A percentile compares a stretch with the other conserved stretches of the same genome.
Evolutionary conservation across 2,113 vertebrate genomes (phyloP).

Genomic region (Procavia capensis): DNA sequence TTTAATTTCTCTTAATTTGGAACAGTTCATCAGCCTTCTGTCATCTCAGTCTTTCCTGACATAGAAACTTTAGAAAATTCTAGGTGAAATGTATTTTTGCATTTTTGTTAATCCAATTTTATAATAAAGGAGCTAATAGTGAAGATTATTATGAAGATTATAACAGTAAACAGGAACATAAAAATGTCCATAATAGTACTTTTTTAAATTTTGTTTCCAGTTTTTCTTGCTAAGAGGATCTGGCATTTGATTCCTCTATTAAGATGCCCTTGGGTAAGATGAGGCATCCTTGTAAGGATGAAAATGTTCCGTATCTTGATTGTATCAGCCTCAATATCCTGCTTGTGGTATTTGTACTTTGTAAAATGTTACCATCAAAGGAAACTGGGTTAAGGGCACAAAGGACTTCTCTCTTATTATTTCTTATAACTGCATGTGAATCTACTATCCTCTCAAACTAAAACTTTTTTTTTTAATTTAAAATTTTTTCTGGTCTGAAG

Average conservation of each 20-base stretch:
- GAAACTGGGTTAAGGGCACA: neutral
- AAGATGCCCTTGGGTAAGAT: neutral
- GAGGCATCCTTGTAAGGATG: neutral
- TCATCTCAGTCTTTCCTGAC: neutral
- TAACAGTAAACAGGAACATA: neutral
- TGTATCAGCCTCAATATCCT: neutral
- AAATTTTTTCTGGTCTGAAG: neutral
- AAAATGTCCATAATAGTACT: neutral
- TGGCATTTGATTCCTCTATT: neutral
- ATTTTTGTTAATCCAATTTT: slow-evolving; percentile 2
- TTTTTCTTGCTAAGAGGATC: neutral
- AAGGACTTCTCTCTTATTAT: neutral
- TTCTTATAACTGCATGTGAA: neutral
- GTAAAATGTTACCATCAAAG: neutral
- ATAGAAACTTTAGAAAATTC: neutral
- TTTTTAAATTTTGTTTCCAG: neutral
- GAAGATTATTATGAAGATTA: neutral
- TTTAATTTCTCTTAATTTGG: neutral
- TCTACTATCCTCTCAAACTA: slow-evolving; percentile 9
- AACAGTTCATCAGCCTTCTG: neutral
- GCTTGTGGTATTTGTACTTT: neutral
- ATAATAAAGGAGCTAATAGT: neutral
- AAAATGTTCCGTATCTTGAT: neutral
- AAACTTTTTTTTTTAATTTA: neutral
- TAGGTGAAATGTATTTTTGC: neutral